Base-by-base conservation (phyloP, 2,797 vertebrate species). In the Gymnoscopelus microlampas region DNA sequence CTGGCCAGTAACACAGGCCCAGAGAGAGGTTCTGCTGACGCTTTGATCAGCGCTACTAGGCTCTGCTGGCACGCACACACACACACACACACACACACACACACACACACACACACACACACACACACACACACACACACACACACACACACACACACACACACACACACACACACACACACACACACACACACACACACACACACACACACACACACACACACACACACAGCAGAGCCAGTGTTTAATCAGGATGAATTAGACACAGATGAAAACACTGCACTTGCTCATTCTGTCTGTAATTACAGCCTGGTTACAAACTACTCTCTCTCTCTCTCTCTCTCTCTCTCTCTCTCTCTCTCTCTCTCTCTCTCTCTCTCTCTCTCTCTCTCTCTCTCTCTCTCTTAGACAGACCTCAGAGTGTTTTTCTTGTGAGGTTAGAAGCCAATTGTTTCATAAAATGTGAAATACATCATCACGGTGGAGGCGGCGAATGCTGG, bases 171-270 rank as follows among this genome's bases (percentile, higher is more conserved):
- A 59, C 56, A 59, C 56, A 35, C 56, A 35, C 56, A n/a, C 3
- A 19, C 56, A 7, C 26, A 60, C 32, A 8, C 58, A 39, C 32
- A 35, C 32, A 35, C 14, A 6, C 51, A 58, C 55, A 49, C 70
- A 70, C n/a, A 32, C 14, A 9, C 51, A 53, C 55, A 39, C 70
- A 73, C n/a, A 32, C 14, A 9, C 51, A 58, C 55, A 49, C 70
- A 73, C 12, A 32, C 14, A 9, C 51, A 58, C 55, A 49, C 66
- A 73, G 12, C 24, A 29, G 63, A 69, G 68, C 58, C 67, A 14
- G 57, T 53, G 72, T 71, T 80, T 73, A 76, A 80, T 82, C 74
- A 68, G 53, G 32, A 23, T 39, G 60, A 76, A 78, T 78, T 44
- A 66, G 67, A 53, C 39, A 72, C 57, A 63, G 63, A 54, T 47